Percentiles rank a stretch among this genome's conserved stretches.
These are phyloP conservation scores for Caenorhabditis doughertyi DNA, from an alignment of 2,888 invertebrate genomes.

Conservation along the genomic window DNA sequence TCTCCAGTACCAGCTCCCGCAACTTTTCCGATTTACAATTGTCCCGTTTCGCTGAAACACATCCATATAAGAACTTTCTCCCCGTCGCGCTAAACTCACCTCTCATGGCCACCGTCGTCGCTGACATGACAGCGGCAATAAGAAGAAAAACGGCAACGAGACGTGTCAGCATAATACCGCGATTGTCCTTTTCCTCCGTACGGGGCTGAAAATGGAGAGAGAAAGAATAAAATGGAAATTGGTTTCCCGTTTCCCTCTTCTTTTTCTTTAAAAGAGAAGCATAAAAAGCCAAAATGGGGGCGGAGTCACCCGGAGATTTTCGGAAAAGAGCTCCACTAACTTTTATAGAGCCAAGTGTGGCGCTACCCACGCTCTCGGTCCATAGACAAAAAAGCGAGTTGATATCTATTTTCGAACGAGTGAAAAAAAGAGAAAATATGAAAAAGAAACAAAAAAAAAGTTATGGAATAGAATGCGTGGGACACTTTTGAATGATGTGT, in stretches of 20 bases:
- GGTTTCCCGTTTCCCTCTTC: constrained; percentile 21
- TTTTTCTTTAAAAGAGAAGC: constrained; percentile 25
- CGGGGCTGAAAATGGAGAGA: constrained; percentile 23
- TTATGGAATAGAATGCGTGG: constrained; percentile 20
- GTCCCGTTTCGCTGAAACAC: constrained; percentile 76
- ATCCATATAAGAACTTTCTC: too few species aligned
- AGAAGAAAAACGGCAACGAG: constrained; percentile 31
- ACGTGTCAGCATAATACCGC: constrained; percentile 25
- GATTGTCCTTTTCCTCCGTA: constrained; percentile 6
- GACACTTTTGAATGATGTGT: background rate
- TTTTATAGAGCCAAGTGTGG: too few species aligned
- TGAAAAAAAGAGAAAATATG: constrained; percentile 15
- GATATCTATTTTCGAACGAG: constrained; percentile 32
- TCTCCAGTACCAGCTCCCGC: constrained; percentile 80
- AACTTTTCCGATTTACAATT: constrained; percentile 82
- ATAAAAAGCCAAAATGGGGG: constrained; percentile 34
- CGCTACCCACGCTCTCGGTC: constrained; percentile 35
- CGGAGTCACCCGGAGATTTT: constrained; percentile 16
- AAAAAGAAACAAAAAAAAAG: constrained; percentile 13
- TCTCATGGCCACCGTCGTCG: constrained; percentile 39
- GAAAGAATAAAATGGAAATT: constrained; percentile 26
- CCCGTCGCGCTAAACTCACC: constrained; percentile 9
- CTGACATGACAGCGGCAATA: constrained; percentile 4
- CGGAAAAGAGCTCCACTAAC: background rate
- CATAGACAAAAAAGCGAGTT: constrained; percentile 9